Evolutionary conservation across 1,140 invertebrate genomes (phyloP), one percentile per base, ranked within the genome.

Genomic region (Paracyclopina nana): DNA sequence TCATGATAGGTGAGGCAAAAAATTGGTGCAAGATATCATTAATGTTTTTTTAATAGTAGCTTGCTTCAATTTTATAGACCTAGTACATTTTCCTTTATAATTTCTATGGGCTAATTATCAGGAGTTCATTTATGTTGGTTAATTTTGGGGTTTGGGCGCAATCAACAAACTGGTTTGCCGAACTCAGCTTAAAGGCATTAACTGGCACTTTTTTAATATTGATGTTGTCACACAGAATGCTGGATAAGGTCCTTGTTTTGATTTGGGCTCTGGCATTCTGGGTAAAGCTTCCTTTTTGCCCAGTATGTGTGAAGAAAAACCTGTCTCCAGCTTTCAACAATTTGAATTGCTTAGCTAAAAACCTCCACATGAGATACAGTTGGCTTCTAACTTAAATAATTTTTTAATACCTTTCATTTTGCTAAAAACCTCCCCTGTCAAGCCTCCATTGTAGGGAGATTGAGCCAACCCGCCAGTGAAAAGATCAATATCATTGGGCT

Each of bases 401-500:
- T n/a, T n/a, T n/a, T n/a, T n/a, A n/a, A n/a, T n/a, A n/a, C n/a
- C n/a, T 16, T 25, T 48, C 12, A 48, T 24, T 24, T 28, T 28
- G 14, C 14, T 14, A n/a, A 48, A 48, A 2, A 28, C 30, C 14
- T 38, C 25, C 4, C 45, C 45, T 2, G 27, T 56, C 1, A 60
- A 48, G 9, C 56, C 55, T n/a, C 59, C 60, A 28, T 60, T 57
- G 16, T 61, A 54, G 16, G 63, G 60, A 41, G 59, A 62, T 54
- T 71, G 68, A 2, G 64, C 55, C 1, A 69, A 22, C 24, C 62
- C 59, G 8, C 62, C 68, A 14, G 63, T 56, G 54, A 65, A 70
- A 50, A 71, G 58, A 52, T 71, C 69, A 50, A 71, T 62, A 43
- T 68, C 62, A 40, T 69, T 59, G 31, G 60, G 55, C 54, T 48